Base-by-base conservation (phyloP, 2,113 vertebrate genomes). In the Ciconia stormi region DNA sequence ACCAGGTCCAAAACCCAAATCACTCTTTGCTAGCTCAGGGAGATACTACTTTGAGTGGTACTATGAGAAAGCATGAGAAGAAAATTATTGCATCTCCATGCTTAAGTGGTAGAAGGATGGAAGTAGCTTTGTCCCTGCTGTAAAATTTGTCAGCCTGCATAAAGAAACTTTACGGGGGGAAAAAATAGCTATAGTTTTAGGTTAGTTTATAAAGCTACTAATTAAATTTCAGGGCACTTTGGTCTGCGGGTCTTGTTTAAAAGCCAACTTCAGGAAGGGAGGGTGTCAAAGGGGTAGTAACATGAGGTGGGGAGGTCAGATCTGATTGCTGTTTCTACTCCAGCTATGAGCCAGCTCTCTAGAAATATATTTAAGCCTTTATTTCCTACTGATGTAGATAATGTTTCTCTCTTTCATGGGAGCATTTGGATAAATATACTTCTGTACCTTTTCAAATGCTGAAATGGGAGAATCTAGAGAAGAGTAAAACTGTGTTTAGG, bases 1-100 rank as follows among this genome's bases (percentile, higher is more conserved):
- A 0, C 16, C 4, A 7, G 66, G 3, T 15, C n/a, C 15, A 0
- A 21, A 30, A 4, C 53, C 44, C 8, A 16, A 7, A 15, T 17
- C 1, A 0, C 32, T 32, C 44, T 19, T 16, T 19, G 53, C 34
- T 6, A 3, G 22, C 11, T 30, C 61, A 2, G 4, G 11, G 6
- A 18, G 25, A 5, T n/a, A 4, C 15, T 4, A 2, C 73, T 42
- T 22, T 25, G 42, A 34, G 46, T 1, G 8, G 26, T 2, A 9
- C 63, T 6, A 0, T 5, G 34, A 66, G 56, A 65, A 61, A 8
- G 8, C 11, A 0, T 2, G 3, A 59, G 8, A 80, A 55, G 44
- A 66, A 82, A 44, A 9, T 5, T 11, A 29, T 38, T 29, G 53
- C 29, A 7, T 61, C 53, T 30, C 18, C 7, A 0, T 13, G 19